phyloP scores from a whole-genome alignment of 2,888 invertebrate genomes.

The Thysanoteuthis rhombus region DNA sequence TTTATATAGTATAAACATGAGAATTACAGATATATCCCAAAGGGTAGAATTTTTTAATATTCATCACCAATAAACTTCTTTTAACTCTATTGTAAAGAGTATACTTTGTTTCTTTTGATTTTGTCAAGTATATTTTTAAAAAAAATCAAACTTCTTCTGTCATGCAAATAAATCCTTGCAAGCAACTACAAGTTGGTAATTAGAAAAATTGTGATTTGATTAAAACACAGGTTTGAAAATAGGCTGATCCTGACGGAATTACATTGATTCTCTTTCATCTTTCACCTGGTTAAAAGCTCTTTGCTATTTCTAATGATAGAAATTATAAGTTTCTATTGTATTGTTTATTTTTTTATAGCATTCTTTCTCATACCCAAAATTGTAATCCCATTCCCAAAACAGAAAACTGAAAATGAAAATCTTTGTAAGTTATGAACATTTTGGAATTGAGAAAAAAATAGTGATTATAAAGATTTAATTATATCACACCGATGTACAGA shows the following conservation, averaged over 20 bases:
- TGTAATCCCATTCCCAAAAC: neutral
- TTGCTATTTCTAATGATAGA: neutral
- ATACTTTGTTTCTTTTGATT: neutral
- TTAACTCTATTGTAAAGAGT: neutral
- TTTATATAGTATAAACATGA: too few relatives aligned
- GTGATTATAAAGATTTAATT: too few relatives aligned
- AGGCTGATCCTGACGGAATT: neutral
- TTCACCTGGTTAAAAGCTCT: neutral
- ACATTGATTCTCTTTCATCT: neutral
- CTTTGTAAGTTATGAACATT: neutral
- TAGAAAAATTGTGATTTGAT: neutral
- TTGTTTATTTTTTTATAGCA: neutral
- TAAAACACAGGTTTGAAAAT: neutral
- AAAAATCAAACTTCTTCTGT: too few relatives aligned
- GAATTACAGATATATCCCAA: neutral
- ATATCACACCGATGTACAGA: too few relatives aligned
- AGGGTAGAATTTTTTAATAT: neutral
- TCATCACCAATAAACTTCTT: neutral
- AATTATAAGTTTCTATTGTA: neutral
- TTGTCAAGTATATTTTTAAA: neutral
- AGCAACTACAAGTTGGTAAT: neutral
- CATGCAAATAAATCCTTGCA: neutral
- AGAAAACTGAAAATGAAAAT: neutral
- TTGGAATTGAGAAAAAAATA: neutral
- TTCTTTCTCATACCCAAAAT: neutral